These are phyloP conservation scores for Thamnophis elegans DNA, from an alignment of 2,797 vertebrate species.

Conservation along the genomic window DNA sequence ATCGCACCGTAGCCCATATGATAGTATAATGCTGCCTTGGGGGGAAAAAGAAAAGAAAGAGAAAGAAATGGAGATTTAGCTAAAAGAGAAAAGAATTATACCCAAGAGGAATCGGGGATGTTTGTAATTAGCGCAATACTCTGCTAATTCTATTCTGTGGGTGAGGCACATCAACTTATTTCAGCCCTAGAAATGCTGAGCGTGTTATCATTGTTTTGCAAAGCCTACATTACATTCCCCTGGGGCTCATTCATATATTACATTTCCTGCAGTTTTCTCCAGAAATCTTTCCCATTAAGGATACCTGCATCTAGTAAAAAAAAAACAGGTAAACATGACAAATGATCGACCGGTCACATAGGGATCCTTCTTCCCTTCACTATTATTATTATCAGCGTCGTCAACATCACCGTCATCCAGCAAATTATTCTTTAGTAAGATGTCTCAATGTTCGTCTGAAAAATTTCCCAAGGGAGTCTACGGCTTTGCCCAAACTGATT, in stretches of 20 bases:
- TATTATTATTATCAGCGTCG: not conserved
- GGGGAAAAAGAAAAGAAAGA: no score
- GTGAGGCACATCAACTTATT: not conserved
- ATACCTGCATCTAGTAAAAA: not conserved
- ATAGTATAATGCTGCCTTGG: not conserved
- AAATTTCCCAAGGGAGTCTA: not conserved
- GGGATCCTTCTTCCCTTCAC: not conserved
- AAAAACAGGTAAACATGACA: not conserved
- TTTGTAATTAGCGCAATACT: not conserved
- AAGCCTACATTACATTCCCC: not conserved
- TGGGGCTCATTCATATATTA: not conserved
- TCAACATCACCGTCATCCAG: not conserved
- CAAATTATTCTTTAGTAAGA: not conserved
- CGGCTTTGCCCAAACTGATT: not conserved
- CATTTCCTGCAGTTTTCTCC: not conserved
- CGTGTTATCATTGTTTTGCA: not conserved
- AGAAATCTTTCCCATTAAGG: not conserved
- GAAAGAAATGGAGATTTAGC: not conserved
- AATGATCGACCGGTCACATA: not conserved
- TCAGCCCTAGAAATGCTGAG: not conserved
- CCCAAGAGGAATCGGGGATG: not conserved
- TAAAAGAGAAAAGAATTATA: not conserved
- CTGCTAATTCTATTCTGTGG: not conserved
- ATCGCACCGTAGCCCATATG: no score
- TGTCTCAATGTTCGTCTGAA: not conserved